These are phyloP conservation scores for Tetranychus piercei DNA, from an alignment of 2,888 invertebrate species.

Conservation along the genomic window DNA sequence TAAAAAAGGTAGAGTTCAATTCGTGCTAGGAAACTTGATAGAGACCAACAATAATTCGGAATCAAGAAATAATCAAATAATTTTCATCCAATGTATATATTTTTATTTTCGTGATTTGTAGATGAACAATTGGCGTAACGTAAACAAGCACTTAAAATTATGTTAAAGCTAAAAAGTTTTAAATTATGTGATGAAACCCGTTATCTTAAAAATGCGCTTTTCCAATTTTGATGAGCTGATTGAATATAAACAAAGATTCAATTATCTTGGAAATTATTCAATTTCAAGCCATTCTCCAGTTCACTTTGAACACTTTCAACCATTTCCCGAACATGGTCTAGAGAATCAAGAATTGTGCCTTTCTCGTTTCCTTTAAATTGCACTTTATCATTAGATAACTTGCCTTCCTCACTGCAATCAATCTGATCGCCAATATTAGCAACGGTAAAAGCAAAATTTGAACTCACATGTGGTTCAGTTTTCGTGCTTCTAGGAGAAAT, in stretches of 20 bases:
- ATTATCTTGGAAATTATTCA: neutral
- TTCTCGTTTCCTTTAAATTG: neutral
- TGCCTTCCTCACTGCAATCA: neutral
- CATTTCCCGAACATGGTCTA: neutral
- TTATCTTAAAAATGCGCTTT: too few species aligned
- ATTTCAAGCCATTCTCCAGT: neutral
- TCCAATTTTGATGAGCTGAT: too few species aligned
- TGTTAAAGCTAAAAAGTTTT: too few species aligned
- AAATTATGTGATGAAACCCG: too few species aligned
- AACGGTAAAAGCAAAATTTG: neutral
- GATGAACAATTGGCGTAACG: too few species aligned
- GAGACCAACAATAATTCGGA: too few species aligned
- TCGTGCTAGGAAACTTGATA: too few species aligned
- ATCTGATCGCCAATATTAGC: neutral
- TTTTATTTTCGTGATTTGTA: too few species aligned
- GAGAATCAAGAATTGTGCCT: neutral
- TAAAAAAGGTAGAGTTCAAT: too few species aligned
- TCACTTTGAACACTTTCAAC: neutral
- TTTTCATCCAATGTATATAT: too few species aligned
- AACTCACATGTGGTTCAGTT: neutral
- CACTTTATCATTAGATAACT: neutral
- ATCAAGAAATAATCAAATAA: too few species aligned
- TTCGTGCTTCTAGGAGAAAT: neutral
- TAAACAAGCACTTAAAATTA: too few species aligned
- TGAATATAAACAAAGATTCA: neutral